A percentile compares a stretch with the other conserved stretches of the same genome.
Evolutionary conservation across 1,140 invertebrate genomes (phyloP).

Genomic region (Sogatella furcifera): DNA sequence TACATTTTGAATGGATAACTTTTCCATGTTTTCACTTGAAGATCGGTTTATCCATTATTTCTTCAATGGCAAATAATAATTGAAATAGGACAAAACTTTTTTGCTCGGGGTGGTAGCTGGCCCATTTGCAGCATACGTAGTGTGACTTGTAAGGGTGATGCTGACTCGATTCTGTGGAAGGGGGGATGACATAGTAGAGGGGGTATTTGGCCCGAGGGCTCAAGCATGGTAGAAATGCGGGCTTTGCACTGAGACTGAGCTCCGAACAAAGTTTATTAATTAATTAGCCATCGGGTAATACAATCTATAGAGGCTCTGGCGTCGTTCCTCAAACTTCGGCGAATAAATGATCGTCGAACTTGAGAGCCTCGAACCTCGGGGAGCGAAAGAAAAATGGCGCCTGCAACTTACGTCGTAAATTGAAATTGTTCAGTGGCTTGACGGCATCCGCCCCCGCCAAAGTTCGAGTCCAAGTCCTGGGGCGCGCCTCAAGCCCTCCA

Average conservation of each 20-base stretch:
- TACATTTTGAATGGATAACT: too few species aligned
- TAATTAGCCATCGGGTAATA: neutral
- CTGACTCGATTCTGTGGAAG: too few species aligned
- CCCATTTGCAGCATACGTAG: too few species aligned
- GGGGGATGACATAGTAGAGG: too few species aligned
- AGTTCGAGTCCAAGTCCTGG: neutral
- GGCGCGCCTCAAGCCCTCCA: neutral
- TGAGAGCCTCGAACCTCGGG: neutral
- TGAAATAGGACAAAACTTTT: too few species aligned
- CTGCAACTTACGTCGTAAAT: slow-evolving; percentile 1
- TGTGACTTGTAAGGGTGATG: too few species aligned
- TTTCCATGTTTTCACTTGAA: too few species aligned
- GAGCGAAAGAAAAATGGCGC: neutral
- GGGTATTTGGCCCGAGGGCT: neutral
- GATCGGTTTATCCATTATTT: too few species aligned
- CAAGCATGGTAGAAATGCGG: neutral
- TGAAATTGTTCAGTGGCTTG: neutral
- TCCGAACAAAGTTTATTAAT: slow-evolving; percentile 1
- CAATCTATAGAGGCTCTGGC: neutral
- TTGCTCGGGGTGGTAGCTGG: too few species aligned
- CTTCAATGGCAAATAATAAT: too few species aligned
- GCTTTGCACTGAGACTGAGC: neutral
- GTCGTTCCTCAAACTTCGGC: neutral
- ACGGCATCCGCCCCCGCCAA: neutral
- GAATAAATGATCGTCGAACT: neutral